phyloP scores from a whole-genome alignment of 2,888 invertebrate genomes.

The Ophion ellenae region DNA sequence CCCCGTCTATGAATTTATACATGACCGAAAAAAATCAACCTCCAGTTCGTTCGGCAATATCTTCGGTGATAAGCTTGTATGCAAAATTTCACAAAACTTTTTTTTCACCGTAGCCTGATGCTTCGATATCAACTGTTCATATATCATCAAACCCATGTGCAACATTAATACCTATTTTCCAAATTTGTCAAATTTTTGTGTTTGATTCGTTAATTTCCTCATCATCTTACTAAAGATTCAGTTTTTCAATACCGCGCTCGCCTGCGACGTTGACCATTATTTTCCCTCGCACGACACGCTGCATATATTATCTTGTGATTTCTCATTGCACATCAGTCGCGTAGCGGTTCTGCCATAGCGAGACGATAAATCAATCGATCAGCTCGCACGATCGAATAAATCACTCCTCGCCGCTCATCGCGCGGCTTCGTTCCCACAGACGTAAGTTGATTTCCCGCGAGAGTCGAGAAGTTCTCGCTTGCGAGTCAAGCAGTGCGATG shows the following conservation, averaged over 20 bases:
- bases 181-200: too few relatives aligned
- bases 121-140: too few relatives aligned
- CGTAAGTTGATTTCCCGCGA: constrained; percentile 2
- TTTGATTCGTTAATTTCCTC: background rate
- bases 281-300: background rate
- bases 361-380: background rate
- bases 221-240: background rate
- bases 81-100: too few relatives aligned
- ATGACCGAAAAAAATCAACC: too few relatives aligned
- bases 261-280: background rate
- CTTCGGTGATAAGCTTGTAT: too few relatives aligned
- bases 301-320: background rate
- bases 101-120: too few relatives aligned
- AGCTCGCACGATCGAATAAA: background rate
- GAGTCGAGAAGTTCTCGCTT: background rate
- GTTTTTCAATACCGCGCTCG: background rate
- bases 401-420: background rate
- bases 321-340: background rate
- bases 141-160: too few relatives aligned
- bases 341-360: background rate
- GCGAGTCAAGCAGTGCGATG: background rate
- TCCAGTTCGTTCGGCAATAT: too few relatives aligned
- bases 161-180: too few relatives aligned
- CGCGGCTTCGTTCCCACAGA: background rate
- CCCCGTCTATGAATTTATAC: too few relatives aligned